Conservation (phyloP, 2,113 vertebrate species). For the Elgaria multicarinata region DNA sequence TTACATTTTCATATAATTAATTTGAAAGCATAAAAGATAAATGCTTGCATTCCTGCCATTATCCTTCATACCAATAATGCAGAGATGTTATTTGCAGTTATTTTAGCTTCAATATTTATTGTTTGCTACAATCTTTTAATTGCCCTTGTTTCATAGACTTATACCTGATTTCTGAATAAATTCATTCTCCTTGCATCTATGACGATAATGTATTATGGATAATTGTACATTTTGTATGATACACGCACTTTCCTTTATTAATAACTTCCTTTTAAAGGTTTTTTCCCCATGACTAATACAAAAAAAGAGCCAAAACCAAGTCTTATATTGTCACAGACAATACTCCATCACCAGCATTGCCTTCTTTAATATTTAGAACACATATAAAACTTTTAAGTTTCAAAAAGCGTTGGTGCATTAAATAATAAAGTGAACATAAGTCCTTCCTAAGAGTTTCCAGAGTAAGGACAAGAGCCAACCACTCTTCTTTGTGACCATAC, state of each 20-base stretch:
- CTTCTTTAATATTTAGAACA: conserved; percentile 21
- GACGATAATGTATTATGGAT: not conserved
- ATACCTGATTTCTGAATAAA: not conserved
- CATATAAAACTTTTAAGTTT: conserved; percentile 1
- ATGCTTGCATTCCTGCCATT: not conserved
- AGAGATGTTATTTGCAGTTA: not conserved
- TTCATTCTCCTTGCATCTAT: conserved; percentile 15
- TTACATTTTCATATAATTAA: conserved; percentile 6
- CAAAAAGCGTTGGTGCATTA: not conserved
- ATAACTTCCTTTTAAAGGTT: conserved; percentile 6
- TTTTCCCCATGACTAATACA: conserved; percentile 20
- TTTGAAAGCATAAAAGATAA: not conserved
- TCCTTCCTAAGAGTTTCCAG: not conserved
- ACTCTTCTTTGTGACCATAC: not conserved
- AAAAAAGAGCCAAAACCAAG: not conserved
- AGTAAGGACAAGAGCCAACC: not conserved
- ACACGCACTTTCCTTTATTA: conserved; percentile 24
- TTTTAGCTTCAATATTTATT: conserved; percentile 7
- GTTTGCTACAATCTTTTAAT: conserved; percentile 20
- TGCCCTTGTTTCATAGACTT: conserved; percentile 1
- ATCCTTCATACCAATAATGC: not conserved
- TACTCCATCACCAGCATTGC: not conserved
- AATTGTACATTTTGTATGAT: conserved; percentile 16
- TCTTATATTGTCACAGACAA: conserved; percentile 20
- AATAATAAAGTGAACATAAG: not conserved